Percentiles rank a stretch among this genome's conserved stretches.
phyloP scores from a whole-genome alignment of 2,113 vertebrate genomes.

The Gallinago paraguaiae region DNA sequence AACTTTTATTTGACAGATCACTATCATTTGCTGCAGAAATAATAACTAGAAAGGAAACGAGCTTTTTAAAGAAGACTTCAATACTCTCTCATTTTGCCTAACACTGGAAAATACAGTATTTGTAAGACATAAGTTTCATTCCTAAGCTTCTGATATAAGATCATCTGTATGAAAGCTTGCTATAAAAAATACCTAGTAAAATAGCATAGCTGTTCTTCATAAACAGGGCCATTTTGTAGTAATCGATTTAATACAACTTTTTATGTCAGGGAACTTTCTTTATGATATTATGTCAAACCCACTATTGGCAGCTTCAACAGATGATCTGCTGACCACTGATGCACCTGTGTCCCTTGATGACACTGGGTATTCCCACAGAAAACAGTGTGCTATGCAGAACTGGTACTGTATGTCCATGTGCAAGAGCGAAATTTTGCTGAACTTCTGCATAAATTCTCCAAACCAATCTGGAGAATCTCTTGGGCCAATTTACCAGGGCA shows the following conservation, averaged over 20 bases:
- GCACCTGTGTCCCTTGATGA: background rate
- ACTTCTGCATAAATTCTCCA: background rate
- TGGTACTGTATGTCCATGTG: fast-evolving
- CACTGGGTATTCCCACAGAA: background rate
- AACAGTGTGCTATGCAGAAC: background rate
- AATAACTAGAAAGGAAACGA: background rate
- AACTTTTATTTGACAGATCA: background rate
- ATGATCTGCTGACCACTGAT: background rate
- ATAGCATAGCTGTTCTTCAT: background rate
- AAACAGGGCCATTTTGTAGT: conserved; percentile 30
- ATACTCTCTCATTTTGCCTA: background rate
- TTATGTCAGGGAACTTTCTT: conserved; percentile 38
- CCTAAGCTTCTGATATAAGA: background rate
- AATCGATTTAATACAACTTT: conserved; percentile 53
- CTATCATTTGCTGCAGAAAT: background rate
- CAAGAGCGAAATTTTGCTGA: background rate
- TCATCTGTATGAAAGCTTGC: background rate
- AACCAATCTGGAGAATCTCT: background rate
- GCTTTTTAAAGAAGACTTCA: background rate
- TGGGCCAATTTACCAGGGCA: background rate
- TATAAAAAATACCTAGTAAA: conserved; percentile 58
- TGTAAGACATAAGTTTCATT: background rate
- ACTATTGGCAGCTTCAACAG: background rate
- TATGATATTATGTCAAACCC: conserved; percentile 17
- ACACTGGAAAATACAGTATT: background rate